Base-by-base conservation (phyloP, 2,113 vertebrate genomes). In the Pitta sordida region DNA sequence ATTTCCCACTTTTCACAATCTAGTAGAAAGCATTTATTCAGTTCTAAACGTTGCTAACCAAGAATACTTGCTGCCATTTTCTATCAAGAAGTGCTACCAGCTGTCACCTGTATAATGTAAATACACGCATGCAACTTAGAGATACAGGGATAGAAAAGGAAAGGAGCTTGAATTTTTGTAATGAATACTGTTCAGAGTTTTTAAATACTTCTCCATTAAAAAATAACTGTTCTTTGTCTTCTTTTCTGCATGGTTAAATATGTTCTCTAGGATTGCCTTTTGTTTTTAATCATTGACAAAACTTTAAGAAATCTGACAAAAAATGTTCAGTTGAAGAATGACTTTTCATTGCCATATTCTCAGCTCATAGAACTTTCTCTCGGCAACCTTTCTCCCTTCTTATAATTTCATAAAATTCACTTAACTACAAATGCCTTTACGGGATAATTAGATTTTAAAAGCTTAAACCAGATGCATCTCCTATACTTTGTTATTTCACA, bases 1-100 rank as follows among this genome's bases (percentile, higher is more conserved):
- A 67, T 46, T 83, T 96, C 90, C 59, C 29, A 84, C 9, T 18
- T 71, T 48, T 68, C 76, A 88, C 26, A 78, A 67, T 48, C 49
- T 39, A 82, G 39, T 12, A 58, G 41, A 84, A 92, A 79, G 48
- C 7, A 73, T 79, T 91, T 92, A 59, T 68, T 94, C 64, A 64
- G 1, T 43, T 48, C 44, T 62, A 87, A 84, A 46, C 23, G 53
- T 8, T 46, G 81, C 41, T 65, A 92, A 89, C 58, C 82, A 90
- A 86, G 23, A 82, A 9, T 56, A 79, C 56, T 83, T 91, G 11
- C 56, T 85, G 53, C 58, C 41, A 82, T 91, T 55, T 94, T 73
- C 69, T 68, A 73, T 48, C 21, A 86, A 90, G 34, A 88, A 76
- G 32, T 60, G 37, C n/a, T 87, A 87, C 41, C 65, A 90, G 44